Base-by-base conservation (phyloP, 2,797 vertebrate species). In the Parambassis ranga region DNA sequence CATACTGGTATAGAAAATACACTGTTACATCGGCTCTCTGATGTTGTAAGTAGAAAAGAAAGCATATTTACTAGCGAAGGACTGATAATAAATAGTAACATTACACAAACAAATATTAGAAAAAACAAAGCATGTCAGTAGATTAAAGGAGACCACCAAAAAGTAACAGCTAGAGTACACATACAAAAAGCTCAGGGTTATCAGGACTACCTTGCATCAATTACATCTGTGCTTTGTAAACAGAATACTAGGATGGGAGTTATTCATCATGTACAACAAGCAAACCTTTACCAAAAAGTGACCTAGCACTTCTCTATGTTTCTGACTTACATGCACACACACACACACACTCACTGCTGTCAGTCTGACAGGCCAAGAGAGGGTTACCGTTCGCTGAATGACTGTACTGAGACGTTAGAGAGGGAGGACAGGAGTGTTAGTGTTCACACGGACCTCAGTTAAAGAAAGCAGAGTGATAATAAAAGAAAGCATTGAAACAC, bases 11-110 rank as follows among this genome's bases (percentile, higher is more conserved):
- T 83, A 85, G 71, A 88, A 88, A 89, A 89, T n/a, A 75, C 24
- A 15, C 57, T 58, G 71, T 83, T 86, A 82, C 23, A 20, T 35
- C 38, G 58, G 41, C 76, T 77, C 61, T 71, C 19, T 61, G 65
- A 51, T 77, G 51, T 70, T n/a, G 55, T 77, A 75, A 76, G 77
- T 75, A 79, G 70, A 78, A 79, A 72, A 65, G 38, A 78, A 80
- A 85, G 72, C 52, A 52, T 77, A 53, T 64, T 84, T 70, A 85
- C 85, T 90, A 86, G 74, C 74, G 81, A 88, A 85, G 74, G 55
- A 75, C 85, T 78, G 19, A 81, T 84, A 92, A 92, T 90, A 92
- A 91, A 91, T 88, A 90, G 85, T 81, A 73, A 83, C 66, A 76
- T 67, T 80, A 84, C 86, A 87, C 80, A 76, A 80, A 86, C 61